Conservation (phyloP, 1,140 invertebrate species). For the Reticulitermes speratus region DNA sequence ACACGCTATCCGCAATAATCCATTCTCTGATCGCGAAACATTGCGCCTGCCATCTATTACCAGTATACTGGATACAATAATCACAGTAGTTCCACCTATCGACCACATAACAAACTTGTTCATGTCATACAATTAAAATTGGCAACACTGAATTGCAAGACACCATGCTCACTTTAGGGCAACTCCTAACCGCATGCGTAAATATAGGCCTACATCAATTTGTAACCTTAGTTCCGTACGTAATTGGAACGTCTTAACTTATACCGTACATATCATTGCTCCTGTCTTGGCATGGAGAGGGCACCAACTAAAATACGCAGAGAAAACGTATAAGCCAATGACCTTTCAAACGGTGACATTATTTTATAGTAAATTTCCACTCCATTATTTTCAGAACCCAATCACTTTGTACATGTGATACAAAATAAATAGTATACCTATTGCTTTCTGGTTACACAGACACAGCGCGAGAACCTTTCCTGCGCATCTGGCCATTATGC, state of each 20-base stretch:
- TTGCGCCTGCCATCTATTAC: not conserved
- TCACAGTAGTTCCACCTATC: not conserved
- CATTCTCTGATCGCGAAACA: not conserved
- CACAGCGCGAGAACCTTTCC: not conserved
- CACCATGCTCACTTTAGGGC: slow-evolving; percentile 26
- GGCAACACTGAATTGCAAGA: not conserved
- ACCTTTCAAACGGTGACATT: not conserved
- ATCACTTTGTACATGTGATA: not conserved
- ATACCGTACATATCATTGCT: not conserved
- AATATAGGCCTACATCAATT: slow-evolving; percentile 24
- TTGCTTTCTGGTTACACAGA: not conserved
- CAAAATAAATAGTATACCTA: not conserved
- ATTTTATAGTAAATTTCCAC: not conserved
- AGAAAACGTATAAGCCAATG: not conserved
- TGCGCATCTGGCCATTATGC: not conserved
- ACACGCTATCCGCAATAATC: not conserved
- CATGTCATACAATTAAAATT: slow-evolving; percentile 1
- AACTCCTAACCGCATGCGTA: slow-evolving; percentile 22
- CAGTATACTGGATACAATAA: not conserved
- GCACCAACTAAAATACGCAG: not conserved
- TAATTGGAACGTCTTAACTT: not conserved
- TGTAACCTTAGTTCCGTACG: not conserved
- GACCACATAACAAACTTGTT: not conserved
- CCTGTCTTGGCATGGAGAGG: not conserved
- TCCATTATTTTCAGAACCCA: not conserved